Base-by-base conservation (phyloP, 2,888 invertebrate species). In the Oegoconia quadripuncta region DNA sequence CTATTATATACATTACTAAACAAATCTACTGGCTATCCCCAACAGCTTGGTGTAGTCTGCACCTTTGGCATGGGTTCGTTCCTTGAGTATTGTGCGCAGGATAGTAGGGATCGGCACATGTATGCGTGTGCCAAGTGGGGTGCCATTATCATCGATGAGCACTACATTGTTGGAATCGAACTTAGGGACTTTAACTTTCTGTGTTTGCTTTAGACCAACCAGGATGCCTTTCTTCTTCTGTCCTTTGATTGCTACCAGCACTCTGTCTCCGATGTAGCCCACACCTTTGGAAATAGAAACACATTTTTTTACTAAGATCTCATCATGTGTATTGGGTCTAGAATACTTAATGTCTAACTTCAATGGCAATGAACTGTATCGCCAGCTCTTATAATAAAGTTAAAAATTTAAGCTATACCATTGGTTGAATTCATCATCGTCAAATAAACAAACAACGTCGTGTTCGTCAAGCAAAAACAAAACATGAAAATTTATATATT, bases 131-230 rank as follows among this genome's bases (percentile, higher is more conserved):
- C 99, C 99, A 3, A 98, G 78, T 0, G 99, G 99, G 9, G 95
- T 93, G 12, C 98, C 99, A 63, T 91, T 95, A 62, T 99, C 97
- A 64, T 99, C 98, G 27, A 99, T 94, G 0, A 99, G 86, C 1
- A 99, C 99, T 37, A 99, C 83, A 80, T 99, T 99, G 72, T 99
- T 99, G 62, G 93, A 95, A 74, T 99, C 98, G 74, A 95, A 97
- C 69, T 94, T 94, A 0, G 98, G 98, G 23, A 96, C 89, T 74
- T 94, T 93, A 0, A 92, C 77, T 39, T 90, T 89, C 71, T 97
- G 97, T 36, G 90, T 92, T 64, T 95, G 94, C 66, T 94, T 96
- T 33, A 96, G 82, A 0, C 98, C 98, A 2, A 83, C 82, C 1
- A 83, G 88, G 46, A 97, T 95, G 3, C 93, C 98, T 69, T 95